Conservation (phyloP, 2,888 invertebrate species). For the Macaria liturata region DNA sequence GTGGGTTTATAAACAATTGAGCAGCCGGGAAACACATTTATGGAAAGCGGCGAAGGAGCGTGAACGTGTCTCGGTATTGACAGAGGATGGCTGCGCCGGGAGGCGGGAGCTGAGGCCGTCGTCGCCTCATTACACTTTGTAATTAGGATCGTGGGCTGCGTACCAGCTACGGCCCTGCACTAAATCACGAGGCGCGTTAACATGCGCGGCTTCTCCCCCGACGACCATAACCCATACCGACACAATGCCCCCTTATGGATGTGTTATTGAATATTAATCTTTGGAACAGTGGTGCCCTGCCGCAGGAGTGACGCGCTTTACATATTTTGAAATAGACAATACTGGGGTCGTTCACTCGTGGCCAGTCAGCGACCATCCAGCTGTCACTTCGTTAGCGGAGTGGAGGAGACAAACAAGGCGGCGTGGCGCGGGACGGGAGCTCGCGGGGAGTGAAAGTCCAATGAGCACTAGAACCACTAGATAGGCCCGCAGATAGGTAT, state of each 20-base stretch:
- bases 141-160: slow-evolving; percentile 75
- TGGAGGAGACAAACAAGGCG: slow-evolving; percentile 63
- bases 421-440: slow-evolving; percentile 52
- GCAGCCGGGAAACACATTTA: neutral
- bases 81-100: slow-evolving; percentile 35
- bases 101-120: slow-evolving; percentile 43
- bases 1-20: neutral
- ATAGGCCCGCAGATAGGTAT: slow-evolving; percentile 72
- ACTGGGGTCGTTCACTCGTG: slow-evolving; percentile 32
- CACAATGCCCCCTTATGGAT: slow-evolving; percentile 63
- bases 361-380: slow-evolving; percentile 36
- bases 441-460: slow-evolving; percentile 67
- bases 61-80: slow-evolving; percentile 29
- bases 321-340: slow-evolving; percentile 60
- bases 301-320: slow-evolving; percentile 52
- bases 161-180: slow-evolving; percentile 65
- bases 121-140: slow-evolving; percentile 77
- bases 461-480: slow-evolving; percentile 63
- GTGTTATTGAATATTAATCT: slow-evolving; percentile 73
- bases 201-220: slow-evolving; percentile 58
- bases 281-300: slow-evolving; percentile 47
- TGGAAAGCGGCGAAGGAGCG: slow-evolving; percentile 5
- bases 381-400: slow-evolving; percentile 58
- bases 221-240: slow-evolving; percentile 57
- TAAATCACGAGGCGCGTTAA: slow-evolving; percentile 71